These are phyloP conservation scores for Drosophila lini DNA, from an alignment of 1,140 invertebrate genomes.

Conservation along the genomic window DNA sequence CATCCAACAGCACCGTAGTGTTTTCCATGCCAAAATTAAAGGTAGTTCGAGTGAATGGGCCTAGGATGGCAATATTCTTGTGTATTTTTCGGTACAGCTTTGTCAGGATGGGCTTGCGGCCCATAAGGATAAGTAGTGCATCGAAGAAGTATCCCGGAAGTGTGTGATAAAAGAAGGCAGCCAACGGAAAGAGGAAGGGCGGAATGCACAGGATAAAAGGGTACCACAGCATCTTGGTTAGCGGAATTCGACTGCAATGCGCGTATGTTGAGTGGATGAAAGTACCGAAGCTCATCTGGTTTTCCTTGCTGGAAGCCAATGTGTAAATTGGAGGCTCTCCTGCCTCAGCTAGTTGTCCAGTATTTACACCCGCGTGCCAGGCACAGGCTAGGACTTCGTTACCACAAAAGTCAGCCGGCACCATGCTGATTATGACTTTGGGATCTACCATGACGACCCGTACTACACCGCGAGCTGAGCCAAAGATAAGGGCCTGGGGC, in stretches of 20 bases:
- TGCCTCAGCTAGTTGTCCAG: no score
- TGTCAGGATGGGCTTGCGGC: constrained; percentile 84
- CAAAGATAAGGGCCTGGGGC: constrained; percentile 90
- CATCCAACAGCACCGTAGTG: constrained; percentile 86
- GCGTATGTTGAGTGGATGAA: constrained; percentile 80
- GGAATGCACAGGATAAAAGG: constrained; percentile 81
- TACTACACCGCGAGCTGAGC: constrained; percentile 89
- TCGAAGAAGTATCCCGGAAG: constrained; percentile 87
- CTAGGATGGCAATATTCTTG: constrained; percentile 87
- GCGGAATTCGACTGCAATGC: constrained; percentile 65
- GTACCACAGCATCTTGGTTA: constrained; percentile 85
- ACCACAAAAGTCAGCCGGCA: constrained; percentile 93
- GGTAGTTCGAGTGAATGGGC: constrained; percentile 87
- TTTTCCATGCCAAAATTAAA: constrained; percentile 90
- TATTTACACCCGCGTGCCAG: constrained; percentile 87
- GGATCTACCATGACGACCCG: constrained; percentile 87
- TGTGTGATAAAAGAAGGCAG: constrained; percentile 85
- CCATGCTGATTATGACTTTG: constrained; percentile 85
- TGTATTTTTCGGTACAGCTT: constrained; percentile 89
- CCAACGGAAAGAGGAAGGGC: constrained; percentile 80
- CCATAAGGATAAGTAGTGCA: constrained; percentile 81
- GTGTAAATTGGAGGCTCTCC: constrained; percentile 87
- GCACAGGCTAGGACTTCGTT: constrained; percentile 90
- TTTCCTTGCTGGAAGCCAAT: constrained; percentile 87
- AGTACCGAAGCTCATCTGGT: constrained; percentile 87